Evolutionary conservation across 2,113 vertebrate genomes (phyloP).

Genomic region (Pica pica): DNA sequence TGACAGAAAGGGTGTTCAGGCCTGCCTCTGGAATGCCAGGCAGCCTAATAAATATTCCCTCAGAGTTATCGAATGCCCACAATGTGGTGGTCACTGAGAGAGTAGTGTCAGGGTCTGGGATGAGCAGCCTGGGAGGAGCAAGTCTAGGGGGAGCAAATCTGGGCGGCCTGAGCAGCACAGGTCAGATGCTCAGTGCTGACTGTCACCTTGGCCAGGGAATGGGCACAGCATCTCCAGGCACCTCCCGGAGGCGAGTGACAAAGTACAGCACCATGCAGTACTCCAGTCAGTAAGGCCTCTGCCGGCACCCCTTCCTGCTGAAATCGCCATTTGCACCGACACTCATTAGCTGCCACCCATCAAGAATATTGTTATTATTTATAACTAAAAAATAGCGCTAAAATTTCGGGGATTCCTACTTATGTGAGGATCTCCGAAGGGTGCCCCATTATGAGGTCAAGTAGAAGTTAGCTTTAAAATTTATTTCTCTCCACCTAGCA

Average conservation of each 20-base stretch:
- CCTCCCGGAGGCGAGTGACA: constrained; percentile 66
- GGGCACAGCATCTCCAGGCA: constrained; percentile 31
- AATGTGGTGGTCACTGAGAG: constrained; percentile 78
- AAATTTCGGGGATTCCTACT: not conserved
- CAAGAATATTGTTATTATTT: constrained; percentile 39
- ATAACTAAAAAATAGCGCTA: constrained; percentile 37
- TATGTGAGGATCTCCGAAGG: not conserved
- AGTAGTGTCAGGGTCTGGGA: constrained; percentile 72
- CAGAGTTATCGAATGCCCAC: constrained; percentile 66
- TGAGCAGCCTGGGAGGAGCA: constrained; percentile 21
- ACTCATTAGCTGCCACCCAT: not conserved
- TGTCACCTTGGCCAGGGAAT: constrained; percentile 64
- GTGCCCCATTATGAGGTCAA: constrained; percentile 6
- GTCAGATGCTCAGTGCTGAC: constrained; percentile 58
- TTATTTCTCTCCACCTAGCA: not conserved
- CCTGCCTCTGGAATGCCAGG: constrained; percentile 68
- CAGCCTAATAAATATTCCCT: constrained; percentile 70
- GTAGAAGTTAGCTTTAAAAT: not conserved
- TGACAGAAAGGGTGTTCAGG: constrained; percentile 77
- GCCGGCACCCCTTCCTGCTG: not conserved
- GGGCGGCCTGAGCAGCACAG: not conserved
- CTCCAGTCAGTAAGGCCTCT: constrained; percentile 54
- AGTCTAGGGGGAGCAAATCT: not conserved
- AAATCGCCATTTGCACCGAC: not conserved
- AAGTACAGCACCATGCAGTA: constrained; percentile 71